These are phyloP conservation scores for Achroia grisella DNA, from an alignment of 1,140 invertebrate species.

Conservation along the genomic window DNA sequence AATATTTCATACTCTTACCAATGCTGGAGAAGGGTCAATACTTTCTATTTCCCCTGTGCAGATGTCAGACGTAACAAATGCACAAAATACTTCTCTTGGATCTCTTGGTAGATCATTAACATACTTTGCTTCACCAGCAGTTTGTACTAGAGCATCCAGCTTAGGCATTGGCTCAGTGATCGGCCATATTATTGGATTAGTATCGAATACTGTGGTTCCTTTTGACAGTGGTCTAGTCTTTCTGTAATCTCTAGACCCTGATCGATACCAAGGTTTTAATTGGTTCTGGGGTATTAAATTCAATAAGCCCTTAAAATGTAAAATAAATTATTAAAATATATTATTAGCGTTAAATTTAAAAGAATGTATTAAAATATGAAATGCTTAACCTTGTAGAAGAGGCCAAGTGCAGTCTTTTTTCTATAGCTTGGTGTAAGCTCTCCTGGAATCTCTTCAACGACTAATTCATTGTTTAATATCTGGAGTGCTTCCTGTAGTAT, in stretches of 20 bases:
- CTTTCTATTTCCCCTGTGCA: slow-evolving; percentile 73
- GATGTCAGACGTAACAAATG: slow-evolving; percentile 77
- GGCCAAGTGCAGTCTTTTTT: slow-evolving; percentile 75
- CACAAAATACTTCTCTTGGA: slow-evolving; percentile 76
- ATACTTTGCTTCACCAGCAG: slow-evolving; percentile 77
- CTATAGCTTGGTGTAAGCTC: slow-evolving; percentile 79
- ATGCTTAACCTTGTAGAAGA: slow-evolving; percentile 81
- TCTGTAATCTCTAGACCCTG: slow-evolving; percentile 55
- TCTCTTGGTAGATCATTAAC: slow-evolving; percentile 76
- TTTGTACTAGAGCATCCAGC: slow-evolving; percentile 77
- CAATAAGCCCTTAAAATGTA: slow-evolving; percentile 27
- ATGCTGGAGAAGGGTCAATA: slow-evolving; percentile 77
- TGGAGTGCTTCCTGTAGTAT: slow-evolving; percentile 73
- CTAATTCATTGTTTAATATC: slow-evolving; percentile 69
- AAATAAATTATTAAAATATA: slow-evolving; percentile 2
- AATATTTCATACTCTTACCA: slow-evolving; percentile 58
- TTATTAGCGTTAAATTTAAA: not conserved
- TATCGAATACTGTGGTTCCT: slow-evolving; percentile 78
- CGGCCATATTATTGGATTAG: slow-evolving; percentile 78
- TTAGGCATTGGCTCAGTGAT: slow-evolving; percentile 78
- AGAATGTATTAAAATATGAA: not conserved
- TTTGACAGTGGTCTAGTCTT: slow-evolving; percentile 74
- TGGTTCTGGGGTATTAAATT: slow-evolving; percentile 20
- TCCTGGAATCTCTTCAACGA: slow-evolving; percentile 75
- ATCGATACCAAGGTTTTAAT: slow-evolving; percentile 28